Evolutionary conservation across 2,888 invertebrate species (phyloP).

Genomic region (Acrobasis suavella): DNA sequence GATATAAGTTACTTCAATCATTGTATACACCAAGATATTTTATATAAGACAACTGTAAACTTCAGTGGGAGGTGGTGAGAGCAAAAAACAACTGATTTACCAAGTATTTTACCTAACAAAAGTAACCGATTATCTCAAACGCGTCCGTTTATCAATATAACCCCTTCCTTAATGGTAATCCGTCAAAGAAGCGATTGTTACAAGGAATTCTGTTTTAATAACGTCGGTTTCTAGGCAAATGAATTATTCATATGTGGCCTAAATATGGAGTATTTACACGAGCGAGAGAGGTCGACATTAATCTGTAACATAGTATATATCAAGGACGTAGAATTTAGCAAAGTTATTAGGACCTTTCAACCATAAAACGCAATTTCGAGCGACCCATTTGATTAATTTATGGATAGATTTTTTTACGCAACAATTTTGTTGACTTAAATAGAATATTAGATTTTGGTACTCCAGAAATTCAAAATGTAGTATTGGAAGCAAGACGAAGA

Average conservation of each 20-base stretch:
- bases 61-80: no score
- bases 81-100: no score
- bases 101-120: no score
- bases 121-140: background rate
- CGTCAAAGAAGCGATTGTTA: constrained; percentile 22
- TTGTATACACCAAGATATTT: no score
- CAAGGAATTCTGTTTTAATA: constrained; percentile 19
- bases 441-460: background rate
- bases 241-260: constrained; percentile 21
- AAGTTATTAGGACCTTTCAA: constrained; percentile 6
- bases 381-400: background rate
- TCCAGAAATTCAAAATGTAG: no score
- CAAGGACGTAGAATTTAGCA: no score
- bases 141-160: background rate
- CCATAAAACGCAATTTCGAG: constrained; percentile 5
- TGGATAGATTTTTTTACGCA: constrained; percentile 5
- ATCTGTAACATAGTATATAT: constrained; percentile 10
- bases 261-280: constrained; percentile 10
- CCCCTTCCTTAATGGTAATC: constrained; percentile 15
- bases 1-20: no score
- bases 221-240: constrained; percentile 15
- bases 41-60: no score
- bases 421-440: constrained; percentile 4
- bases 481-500: no score
- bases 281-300: constrained; percentile 10